Evolutionary conservation across 2,113 vertebrate species (phyloP), one percentile per base, ranked within the genome.

Genomic region (Calonectris borealis): DNA sequence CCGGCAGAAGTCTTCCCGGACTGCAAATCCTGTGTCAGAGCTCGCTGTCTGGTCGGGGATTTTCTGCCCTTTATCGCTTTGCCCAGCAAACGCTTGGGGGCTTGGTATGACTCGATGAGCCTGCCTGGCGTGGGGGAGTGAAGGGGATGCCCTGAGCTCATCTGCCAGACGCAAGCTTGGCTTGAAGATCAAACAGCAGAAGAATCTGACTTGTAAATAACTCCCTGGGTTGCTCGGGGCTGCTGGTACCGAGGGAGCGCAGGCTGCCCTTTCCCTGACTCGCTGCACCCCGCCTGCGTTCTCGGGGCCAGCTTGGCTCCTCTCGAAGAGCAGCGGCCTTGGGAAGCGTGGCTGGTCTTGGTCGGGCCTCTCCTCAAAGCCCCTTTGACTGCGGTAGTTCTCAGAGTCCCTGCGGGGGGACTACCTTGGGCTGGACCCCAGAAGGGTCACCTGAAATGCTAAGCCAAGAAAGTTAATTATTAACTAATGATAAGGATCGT

Each of bases 181-280:
- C 80, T 61, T 7, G 3, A 3, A 76, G 77, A 60, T 83, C 58
- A 66, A 48, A 48, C 20, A 32, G 52, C 11, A 12, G 13, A 6
- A 66, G 31, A 46, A 82, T 42, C 52, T 34, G 58, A 27, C 58
- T 60, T 61, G 70, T 27, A 60, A 71, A 78, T 36, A 10, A 46
- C 51, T 25, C 20, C 29, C 18, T 21, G 70, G 25, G 29, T 32
- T 25, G 81, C 77, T 75, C 11, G 4, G 38, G 72, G 65, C 75
- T 51, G 75, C 57, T 10, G 54, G 10, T 40, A 6, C 58, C 2
- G 2, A 31, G 19, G 16, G 51, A 49, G 6, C 1, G 2, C 7
- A 4, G 42, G 9, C n/a, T 36, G 60, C 60, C 60, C n/a, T 36
- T 61, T 36, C 60, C 60, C n/a, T 25, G 60, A 36, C 89, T 36